A percentile compares a stretch with the other conserved stretches of the same genome.
Conservation (phyloP, 2,888 invertebrate species). For the Acronicta leporina region DNA sequence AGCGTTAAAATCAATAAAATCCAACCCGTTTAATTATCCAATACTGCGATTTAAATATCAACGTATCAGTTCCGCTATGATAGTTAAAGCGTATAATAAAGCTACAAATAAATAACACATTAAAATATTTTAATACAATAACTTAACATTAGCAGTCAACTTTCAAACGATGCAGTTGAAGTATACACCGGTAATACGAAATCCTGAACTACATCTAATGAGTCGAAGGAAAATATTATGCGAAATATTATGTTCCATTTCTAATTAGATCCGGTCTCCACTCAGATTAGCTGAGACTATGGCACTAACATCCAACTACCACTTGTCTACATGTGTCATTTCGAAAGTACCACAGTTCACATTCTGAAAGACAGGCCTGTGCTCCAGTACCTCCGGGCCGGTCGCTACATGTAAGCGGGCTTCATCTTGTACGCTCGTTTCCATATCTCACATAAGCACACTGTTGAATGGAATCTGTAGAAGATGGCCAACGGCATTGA, state of each 20-base stretch:
- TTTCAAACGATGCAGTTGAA: constrained; percentile 74
- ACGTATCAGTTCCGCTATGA: constrained; percentile 72
- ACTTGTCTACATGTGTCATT: constrained; percentile 59
- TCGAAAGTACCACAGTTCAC: constrained; percentile 73
- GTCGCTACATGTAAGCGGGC: constrained; percentile 94
- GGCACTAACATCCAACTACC: constrained; percentile 81
- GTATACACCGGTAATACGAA: constrained; percentile 60
- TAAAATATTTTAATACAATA: constrained; percentile 88
- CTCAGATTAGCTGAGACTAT: constrained; percentile 71
- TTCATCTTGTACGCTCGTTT: constrained; percentile 98
- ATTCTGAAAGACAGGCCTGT: constrained; percentile 57
- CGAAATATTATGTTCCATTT: constrained; percentile 25
- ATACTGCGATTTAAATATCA: constrained; percentile 76
- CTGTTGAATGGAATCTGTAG: constrained; percentile 98
- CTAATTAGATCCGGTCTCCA: constrained; percentile 56
- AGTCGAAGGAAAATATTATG: constrained; percentile 47
- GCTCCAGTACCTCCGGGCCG: constrained; percentile 75
- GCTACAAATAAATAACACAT: constrained; percentile 89
- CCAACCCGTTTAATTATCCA: constrained; percentile 79
- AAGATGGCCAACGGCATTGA: constrained; percentile 98
- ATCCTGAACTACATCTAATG: constrained; percentile 43
- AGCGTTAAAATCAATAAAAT: constrained; percentile 75
- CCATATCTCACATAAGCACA: constrained; percentile 98
- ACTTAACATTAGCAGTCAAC: constrained; percentile 88
- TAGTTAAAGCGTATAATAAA: constrained; percentile 85